phyloP scores from a whole-genome alignment of 1,140 invertebrate species.

The Drosophila burlai region DNA sequence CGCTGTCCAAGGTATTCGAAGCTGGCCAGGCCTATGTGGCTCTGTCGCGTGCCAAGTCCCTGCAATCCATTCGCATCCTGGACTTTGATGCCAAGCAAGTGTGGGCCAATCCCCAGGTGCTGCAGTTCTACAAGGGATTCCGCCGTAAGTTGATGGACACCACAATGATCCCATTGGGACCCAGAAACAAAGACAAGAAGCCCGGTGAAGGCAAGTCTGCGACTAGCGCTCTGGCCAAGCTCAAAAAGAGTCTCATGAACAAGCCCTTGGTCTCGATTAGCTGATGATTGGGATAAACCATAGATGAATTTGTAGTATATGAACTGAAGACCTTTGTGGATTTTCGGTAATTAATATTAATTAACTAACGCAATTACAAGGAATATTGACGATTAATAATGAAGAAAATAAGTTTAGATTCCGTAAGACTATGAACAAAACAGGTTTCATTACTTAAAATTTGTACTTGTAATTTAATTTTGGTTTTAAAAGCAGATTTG shows the following conservation, averaged over 20 bases:
- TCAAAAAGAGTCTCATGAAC: slow-evolving; percentile 82
- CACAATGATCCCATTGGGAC: slow-evolving; percentile 89
- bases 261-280: slow-evolving; percentile 84
- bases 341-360: slow-evolving; percentile 6
- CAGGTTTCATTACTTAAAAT: not conserved
- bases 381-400: slow-evolving; percentile 1
- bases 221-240: slow-evolving; percentile 49
- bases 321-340: not conserved
- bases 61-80: slow-evolving; percentile 93
- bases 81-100: slow-evolving; percentile 95
- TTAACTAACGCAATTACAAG: not conserved
- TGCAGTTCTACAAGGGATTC: slow-evolving; percentile 93
- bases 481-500: not conserved
- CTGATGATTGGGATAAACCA: slow-evolving; percentile 26
- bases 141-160: slow-evolving; percentile 88
- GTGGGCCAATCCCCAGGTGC: slow-evolving; percentile 94
- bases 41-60: slow-evolving; percentile 94
- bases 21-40: slow-evolving; percentile 98
- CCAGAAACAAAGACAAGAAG: slow-evolving; percentile 86
- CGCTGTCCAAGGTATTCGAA: slow-evolving; percentile 95
- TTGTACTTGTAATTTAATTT: not conserved
- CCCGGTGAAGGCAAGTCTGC: slow-evolving; percentile 64
- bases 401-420: not conserved
- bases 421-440: slow-evolving; percentile 3
- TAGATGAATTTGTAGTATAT: slow-evolving; percentile 7